Evolutionary conservation across 2,113 vertebrate genomes (phyloP).

Genomic region (Peromyscus leucopus): DNA sequence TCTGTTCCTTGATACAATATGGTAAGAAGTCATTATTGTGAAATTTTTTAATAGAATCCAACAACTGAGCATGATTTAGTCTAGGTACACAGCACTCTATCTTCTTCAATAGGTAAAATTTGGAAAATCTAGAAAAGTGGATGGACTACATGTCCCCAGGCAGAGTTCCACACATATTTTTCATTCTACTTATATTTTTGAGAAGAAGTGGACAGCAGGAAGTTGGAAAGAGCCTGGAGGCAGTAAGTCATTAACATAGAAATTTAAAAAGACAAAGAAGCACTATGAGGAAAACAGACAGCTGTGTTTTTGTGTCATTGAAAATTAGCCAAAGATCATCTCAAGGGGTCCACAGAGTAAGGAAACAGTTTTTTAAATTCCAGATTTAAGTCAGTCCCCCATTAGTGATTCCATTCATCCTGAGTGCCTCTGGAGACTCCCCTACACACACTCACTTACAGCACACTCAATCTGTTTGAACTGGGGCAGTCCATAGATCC

Average conservation of each 20-base stretch:
- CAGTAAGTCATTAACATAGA: slow-evolving; percentile 21
- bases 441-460: not conserved
- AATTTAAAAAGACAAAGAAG: slow-evolving; percentile 42
- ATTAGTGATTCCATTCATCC: slow-evolving; percentile 11
- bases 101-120: slow-evolving; percentile 30
- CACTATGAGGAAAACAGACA: not conserved
- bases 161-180: slow-evolving; percentile 33
- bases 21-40: slow-evolving; percentile 44
- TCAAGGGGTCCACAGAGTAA: not conserved
- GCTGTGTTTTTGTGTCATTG: slow-evolving; percentile 8
- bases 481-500: not conserved
- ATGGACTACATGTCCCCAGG: not conserved
- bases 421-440: not conserved
- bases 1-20: slow-evolving; percentile 27
- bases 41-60: not conserved
- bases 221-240: slow-evolving; percentile 31
- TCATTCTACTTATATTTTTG: slow-evolving; percentile 53
- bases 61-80: slow-evolving; percentile 16
- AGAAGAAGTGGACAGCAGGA: slow-evolving; percentile 33
- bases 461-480: slow-evolving; percentile 29
- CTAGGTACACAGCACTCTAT: slow-evolving; percentile 13
- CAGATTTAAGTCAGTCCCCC: slow-evolving; percentile 20
- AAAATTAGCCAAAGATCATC: slow-evolving; percentile 33
- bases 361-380: not conserved
- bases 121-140: slow-evolving; percentile 41